Evolutionary conservation across 2,797 vertebrate species (phyloP).

Genomic region (Pyrrhura leucotis): DNA sequence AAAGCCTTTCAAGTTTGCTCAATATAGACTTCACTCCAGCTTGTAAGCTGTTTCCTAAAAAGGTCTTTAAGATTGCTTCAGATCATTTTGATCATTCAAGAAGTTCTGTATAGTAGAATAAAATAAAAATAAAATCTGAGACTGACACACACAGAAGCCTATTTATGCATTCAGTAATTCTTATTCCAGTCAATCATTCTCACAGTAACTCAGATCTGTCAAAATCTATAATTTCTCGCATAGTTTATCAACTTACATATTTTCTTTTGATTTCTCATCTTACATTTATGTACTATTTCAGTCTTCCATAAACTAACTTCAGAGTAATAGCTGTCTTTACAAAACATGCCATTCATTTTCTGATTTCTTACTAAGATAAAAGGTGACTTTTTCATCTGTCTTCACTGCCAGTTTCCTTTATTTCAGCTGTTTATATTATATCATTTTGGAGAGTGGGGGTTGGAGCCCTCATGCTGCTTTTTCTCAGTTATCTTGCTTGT

Average conservation of each 20-base stretch:
- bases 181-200: not conserved
- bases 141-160: not conserved
- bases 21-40: not conserved
- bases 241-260: not conserved
- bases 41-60: slow-evolving; percentile 7
- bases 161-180: slow-evolving; percentile 12
- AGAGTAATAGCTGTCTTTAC: not conserved
- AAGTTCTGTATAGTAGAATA: not conserved
- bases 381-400: not conserved
- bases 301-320: not conserved
- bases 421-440: not conserved
- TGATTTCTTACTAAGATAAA: not conserved
- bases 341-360: not conserved
- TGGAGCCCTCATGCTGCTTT: not conserved
- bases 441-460: not conserved
- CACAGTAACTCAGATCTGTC: not conserved
- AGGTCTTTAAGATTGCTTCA: slow-evolving; percentile 3
- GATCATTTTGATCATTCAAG: slow-evolving; percentile 25
- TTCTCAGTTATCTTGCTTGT: not conserved
- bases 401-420: not conserved
- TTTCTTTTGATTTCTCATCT: slow-evolving; percentile 14
- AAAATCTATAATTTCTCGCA: not conserved
- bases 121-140: slow-evolving; percentile 17
- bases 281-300: not conserved
- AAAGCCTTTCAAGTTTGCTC: slow-evolving; percentile 9